Conservation (phyloP, 2,888 invertebrate species). For the Mantis religiosa region DNA sequence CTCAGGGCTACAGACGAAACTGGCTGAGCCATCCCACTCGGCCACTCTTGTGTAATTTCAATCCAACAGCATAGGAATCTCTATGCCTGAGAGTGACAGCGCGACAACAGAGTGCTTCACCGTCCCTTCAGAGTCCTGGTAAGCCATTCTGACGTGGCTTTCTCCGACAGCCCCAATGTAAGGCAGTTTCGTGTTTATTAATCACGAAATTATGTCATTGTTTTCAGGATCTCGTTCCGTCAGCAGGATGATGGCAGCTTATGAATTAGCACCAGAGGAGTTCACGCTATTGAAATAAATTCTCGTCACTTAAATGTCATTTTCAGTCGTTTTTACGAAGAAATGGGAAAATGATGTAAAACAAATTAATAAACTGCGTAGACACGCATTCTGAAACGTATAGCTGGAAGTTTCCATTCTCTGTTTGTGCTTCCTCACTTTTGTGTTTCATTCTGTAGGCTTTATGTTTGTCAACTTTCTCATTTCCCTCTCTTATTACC, state of each 20-base stretch:
- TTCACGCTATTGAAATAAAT: not conserved
- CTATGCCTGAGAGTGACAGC: too few relatives aligned
- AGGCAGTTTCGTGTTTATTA: not conserved
- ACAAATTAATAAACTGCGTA: not conserved
- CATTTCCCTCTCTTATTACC: not conserved
- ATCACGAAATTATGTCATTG: not conserved
- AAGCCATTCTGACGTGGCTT: not conserved
- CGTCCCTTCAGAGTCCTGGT: too few relatives aligned
- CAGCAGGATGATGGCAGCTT: not conserved
- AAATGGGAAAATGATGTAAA: not conserved
- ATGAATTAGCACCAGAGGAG: not conserved
- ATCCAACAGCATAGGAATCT: too few relatives aligned
- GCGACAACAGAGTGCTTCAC: too few relatives aligned
- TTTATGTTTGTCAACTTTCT: not conserved
- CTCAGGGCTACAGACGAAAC: too few relatives aligned
- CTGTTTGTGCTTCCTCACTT: not conserved
- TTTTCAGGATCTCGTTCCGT: not conserved
- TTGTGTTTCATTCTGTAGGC: not conserved
- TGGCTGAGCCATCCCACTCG: too few relatives aligned
- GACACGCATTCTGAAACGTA: too few relatives aligned
- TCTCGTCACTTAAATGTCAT: not conserved
- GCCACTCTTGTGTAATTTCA: too few relatives aligned
- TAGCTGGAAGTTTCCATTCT: not conserved
- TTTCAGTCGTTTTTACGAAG: not conserved
- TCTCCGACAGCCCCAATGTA: not conserved